These are phyloP conservation scores for Oncorhynchus keta DNA, from an alignment of 2,113 vertebrate species.

Conservation along the genomic window DNA sequence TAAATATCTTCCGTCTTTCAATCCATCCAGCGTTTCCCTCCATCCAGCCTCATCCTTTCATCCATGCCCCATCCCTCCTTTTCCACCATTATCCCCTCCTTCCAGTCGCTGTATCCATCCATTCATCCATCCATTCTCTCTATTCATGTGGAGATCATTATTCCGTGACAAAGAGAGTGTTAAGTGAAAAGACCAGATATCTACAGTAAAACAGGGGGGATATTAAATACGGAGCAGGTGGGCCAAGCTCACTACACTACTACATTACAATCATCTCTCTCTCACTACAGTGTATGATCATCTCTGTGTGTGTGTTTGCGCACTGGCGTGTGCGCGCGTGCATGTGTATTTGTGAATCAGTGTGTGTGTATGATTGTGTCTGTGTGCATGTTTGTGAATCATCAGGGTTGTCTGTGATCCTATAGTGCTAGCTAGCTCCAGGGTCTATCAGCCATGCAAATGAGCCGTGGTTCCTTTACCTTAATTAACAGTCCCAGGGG, in stretches of 20 bases:
- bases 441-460: slow-evolving; percentile 73
- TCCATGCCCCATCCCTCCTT: no score
- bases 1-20: neutral
- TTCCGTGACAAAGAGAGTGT: no score
- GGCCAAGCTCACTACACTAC: slow-evolving; percentile 16
- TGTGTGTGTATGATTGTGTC: no score
- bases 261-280: no score
- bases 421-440: slow-evolving; percentile 6
- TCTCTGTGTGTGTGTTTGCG: no score
- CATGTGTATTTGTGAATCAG: no score
- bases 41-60: slow-evolving; percentile 31
- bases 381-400: slow-evolving; percentile 11
- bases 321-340: no score
- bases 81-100: no score
- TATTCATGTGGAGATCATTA: no score
- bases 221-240: slow-evolving; percentile 52
- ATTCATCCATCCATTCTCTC: no score
- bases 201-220: slow-evolving; percentile 57
- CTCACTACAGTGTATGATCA: no score
- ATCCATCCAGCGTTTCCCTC: slow-evolving; percentile 19
- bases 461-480: slow-evolving; percentile 71
- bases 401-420: slow-evolving; percentile 8
- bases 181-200: slow-evolving; percentile 34
- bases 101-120: no score
- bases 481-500: slow-evolving; percentile 74